These are phyloP conservation scores for Ecliptopera silaceata DNA, from an alignment of 2,888 invertebrate species.

Conservation along the genomic window DNA sequence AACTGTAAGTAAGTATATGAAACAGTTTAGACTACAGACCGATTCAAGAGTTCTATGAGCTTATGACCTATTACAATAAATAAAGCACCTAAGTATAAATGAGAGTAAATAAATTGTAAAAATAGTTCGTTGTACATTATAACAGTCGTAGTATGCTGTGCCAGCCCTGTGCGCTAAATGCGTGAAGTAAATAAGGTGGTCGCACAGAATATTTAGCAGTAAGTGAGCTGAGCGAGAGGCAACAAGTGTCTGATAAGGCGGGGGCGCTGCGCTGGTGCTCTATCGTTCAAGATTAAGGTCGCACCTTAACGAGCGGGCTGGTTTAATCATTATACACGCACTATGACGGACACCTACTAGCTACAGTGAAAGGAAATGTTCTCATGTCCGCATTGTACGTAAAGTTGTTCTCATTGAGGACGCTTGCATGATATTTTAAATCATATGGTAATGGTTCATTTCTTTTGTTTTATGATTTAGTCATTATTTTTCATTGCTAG, in stretches of 20 bases:
- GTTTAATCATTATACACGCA: conserved; percentile 36
- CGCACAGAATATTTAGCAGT: conserved; percentile 18
- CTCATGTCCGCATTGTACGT: conserved; percentile 13
- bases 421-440: background rate
- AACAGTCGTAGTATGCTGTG: background rate
- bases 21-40: too few species aligned
- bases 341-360: conserved; percentile 6
- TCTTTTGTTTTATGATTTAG: background rate
- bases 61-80: too few species aligned
- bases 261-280: conserved; percentile 58
- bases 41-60: too few species aligned
- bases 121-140: too few species aligned
- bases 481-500: background rate
- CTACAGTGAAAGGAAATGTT: conserved; percentile 27
- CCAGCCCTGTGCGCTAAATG: conserved; percentile 28
- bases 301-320: conserved; percentile 48
- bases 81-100: too few species aligned
- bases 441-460: background rate
- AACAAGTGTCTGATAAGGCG: conserved; percentile 68
- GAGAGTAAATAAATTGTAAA: too few species aligned
- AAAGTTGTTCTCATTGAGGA: conserved; percentile 9
- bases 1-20: too few species aligned
- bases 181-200: conserved; percentile 49
- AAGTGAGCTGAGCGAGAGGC: conserved; percentile 46
- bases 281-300: conserved; percentile 83